Conservation (phyloP, 2,113 vertebrate genomes). For the Odontophorus gujanensis region DNA sequence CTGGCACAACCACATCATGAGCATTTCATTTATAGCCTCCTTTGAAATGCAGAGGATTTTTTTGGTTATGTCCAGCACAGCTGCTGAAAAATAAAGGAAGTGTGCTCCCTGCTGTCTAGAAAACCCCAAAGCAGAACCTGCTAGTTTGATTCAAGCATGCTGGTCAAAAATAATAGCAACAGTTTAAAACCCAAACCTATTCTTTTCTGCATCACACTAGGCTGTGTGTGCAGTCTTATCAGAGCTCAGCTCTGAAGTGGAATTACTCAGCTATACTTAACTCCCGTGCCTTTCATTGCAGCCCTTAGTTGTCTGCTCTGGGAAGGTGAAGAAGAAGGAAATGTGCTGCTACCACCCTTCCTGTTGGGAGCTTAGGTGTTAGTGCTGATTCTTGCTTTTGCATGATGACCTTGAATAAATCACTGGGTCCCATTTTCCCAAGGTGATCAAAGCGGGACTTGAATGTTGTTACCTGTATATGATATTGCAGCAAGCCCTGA, state of each 20-base stretch:
- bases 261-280: not conserved
- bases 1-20: not conserved
- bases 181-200: not conserved
- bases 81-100: constrained; percentile 48
- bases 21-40: constrained; percentile 19
- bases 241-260: not conserved
- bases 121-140: not conserved
- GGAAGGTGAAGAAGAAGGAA: not conserved
- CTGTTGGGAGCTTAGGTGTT: not conserved
- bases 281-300: not conserved
- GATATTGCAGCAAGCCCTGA: not conserved
- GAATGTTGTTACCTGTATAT: not conserved
- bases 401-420: not conserved
- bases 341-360: not conserved
- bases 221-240: not conserved
- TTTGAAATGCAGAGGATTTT: constrained; percentile 31
- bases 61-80: not conserved
- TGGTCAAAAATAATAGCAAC: not conserved
- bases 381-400: not conserved
- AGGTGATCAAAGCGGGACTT: not conserved
- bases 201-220: not conserved
- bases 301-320: not conserved
- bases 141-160: not conserved
- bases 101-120: constrained; percentile 57
- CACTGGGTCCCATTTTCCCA: accelerated